phyloP scores from a whole-genome alignment of 1,140 invertebrate genomes.

The Oscheius sp. region DNA sequence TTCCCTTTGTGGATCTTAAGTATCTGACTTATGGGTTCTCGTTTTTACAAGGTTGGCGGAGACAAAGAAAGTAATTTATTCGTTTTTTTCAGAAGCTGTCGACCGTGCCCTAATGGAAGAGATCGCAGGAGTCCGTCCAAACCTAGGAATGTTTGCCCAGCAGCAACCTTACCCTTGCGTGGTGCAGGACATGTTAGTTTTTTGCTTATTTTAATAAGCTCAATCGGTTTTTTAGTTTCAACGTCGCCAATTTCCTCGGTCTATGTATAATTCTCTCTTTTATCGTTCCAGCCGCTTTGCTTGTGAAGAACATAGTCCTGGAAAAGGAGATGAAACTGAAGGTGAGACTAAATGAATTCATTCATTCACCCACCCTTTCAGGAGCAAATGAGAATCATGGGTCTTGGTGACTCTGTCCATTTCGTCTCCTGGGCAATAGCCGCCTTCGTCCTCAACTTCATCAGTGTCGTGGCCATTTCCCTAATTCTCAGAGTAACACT shows the following conservation, averaged over 20 bases:
- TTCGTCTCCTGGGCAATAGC: constrained; percentile 67
- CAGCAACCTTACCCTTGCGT: constrained; percentile 53
- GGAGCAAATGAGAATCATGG: constrained; percentile 63
- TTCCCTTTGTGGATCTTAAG: constrained; percentile 60
- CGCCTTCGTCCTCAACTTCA: constrained; percentile 60
- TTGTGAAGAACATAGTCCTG: constrained; percentile 73
- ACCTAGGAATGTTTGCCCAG: constrained; percentile 46
- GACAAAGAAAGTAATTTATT: not conserved
- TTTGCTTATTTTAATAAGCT: too few species aligned
- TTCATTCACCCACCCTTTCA: not conserved
- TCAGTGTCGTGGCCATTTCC: constrained; percentile 51
- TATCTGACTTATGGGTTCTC: constrained; percentile 65
- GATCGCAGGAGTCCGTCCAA: constrained; percentile 45
- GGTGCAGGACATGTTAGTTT: constrained; percentile 42
- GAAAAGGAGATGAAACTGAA: constrained; percentile 70
- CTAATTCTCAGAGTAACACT: too few species aligned
- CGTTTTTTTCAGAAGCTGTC: constrained; percentile 61
- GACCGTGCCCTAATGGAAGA: constrained; percentile 63
- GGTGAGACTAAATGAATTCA: too few species aligned
- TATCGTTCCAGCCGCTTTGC: constrained; percentile 74
- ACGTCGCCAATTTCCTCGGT: constrained; percentile 63
- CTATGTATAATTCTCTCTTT: constrained; percentile 66
- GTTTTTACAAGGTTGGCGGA: constrained; percentile 54
- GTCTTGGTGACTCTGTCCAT: constrained; percentile 65
- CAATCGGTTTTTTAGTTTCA: constrained; percentile 48